Evolutionary conservation across 2,797 vertebrate genomes (phyloP), one percentile per base, ranked within the genome.

Genomic region (Scyliorhinus canicula): DNA sequence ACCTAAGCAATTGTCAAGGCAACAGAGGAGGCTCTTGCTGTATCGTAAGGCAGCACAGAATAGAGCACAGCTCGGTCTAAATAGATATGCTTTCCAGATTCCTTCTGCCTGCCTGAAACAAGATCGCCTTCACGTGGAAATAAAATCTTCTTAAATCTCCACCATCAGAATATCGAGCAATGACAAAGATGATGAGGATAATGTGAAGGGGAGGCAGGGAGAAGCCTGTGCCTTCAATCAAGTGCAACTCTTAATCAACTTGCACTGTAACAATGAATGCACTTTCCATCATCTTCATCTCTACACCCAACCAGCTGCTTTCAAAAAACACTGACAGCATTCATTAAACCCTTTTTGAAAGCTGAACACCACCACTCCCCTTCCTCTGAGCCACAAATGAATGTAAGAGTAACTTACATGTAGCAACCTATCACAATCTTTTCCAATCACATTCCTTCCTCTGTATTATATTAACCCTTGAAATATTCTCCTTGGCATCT

Each of bases 1-100:
- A 97, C 98, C 97, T 97, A 96, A 97, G 96, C 95, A 97, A 98
- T 98, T 97, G 98, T 98, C 98, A 97, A 98, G 98, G 98, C 98
- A 98, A 98, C 98, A 96, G 96, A 96, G 97, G 97, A 97, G 97
- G 97, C 97, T 97, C 96, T n/a, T 97, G 97, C 97, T 96, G 97
- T 96, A 96, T 96, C 97, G 96, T 96, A 96, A 96, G 28, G 31
- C 96, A 97, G 97, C 97, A 97, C 96, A 97, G 97, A 97, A 97
- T 97, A 97, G 96, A 71, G 67, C 47, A 96, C 97, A 96, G 97
- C 96, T 97, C 97, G 97, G 97, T 96, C 96, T 96, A 97, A 96
- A 96, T 96, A 96, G 96, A 97, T 97, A 96, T 97, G 97, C 96
- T 98, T 97, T 97, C 97, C 96, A 96, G 96, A 97, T 97, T 96